Base-by-base conservation (phyloP, 2,888 invertebrate genomes). In the Drosophila neonasuta region DNA sequence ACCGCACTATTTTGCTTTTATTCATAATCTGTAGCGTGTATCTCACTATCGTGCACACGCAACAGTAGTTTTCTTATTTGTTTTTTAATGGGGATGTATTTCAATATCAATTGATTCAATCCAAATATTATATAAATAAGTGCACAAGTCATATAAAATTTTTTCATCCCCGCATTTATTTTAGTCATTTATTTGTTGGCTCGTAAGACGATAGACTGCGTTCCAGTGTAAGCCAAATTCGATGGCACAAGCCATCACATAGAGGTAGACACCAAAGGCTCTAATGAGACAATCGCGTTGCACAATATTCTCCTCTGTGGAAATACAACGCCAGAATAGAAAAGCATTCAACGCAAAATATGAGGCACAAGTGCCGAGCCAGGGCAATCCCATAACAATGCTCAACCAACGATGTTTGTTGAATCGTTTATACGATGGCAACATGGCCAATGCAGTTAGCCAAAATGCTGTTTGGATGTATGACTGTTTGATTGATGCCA, bases 191-290 rank as follows among this genome's bases (percentile, higher is more conserved):
- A 6, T 10, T 36, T 36, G n/a, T 36, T 6, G n/a, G n/a, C 36
- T n/a, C 2, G n/a, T 11, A 36, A 11, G n/a, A 6, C 30, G 17
- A 17, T 32, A 42, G 17, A 44, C 9, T 6, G 32, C 42, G 3
- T 54, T 9, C 54, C 54, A 54, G 11, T 54, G 54, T n/a, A 15
- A 54, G 5, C 42, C 42, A n/a, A 44, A 30, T 3, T 54, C 54
- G 17, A 54, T 4, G n/a, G 54, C 42, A 0, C n/a, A 10, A 17
- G 30, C 54, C 54, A 54, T 30, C 2, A 54, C 30, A 5, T n/a
- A 17, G 30, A 42, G 6, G n/a, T 54, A 54, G 17, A 32, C 10
- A 4, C 6, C 3, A 1, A 54, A n/a, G 11, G n/a, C 41, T 44
- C 30, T 54, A 2, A 42, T 8, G 2, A 54, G 30, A 6, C 17